Percentiles rank a stretch among this genome's conserved stretches.
phyloP scores from a whole-genome alignment of 2,888 invertebrate species.

The Myathropa florea region DNA sequence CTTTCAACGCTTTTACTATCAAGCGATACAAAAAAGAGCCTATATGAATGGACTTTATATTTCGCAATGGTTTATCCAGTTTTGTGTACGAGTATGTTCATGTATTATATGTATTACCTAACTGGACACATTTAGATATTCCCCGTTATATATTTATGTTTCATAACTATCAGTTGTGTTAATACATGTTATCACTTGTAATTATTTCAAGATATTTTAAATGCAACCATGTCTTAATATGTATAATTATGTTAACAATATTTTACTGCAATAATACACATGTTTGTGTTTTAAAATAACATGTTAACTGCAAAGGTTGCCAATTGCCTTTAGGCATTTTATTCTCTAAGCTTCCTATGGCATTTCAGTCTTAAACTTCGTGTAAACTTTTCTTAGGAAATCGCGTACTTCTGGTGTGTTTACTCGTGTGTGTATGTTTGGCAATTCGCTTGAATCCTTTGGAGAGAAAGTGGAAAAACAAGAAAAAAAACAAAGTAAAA shows the following conservation, averaged over 20 bases:
- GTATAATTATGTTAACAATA: not conserved
- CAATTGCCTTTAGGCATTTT: slow-evolving; percentile 47
- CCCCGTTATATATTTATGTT: slow-evolving; percentile 17
- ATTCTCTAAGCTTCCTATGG: not conserved
- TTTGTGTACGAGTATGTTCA: not conserved
- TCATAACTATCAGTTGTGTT: not conserved
- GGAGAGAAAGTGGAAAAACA: not conserved
- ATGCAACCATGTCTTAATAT: not conserved
- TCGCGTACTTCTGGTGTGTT: not conserved
- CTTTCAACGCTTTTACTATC: slow-evolving; percentile 31
- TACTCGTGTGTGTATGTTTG: slow-evolving; percentile 8
- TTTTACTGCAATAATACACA: slow-evolving; percentile 22
- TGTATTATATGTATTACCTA: slow-evolving; percentile 22
- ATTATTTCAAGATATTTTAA: no score
- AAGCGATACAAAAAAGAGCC: slow-evolving; percentile 11
- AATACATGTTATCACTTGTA: not conserved
- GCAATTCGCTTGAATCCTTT: not conserved
- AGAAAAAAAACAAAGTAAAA: slow-evolving; percentile 17
- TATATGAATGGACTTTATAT: slow-evolving; percentile 16
- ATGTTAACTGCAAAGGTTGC: slow-evolving; percentile 35
- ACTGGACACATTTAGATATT: not conserved
- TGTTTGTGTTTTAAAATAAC: slow-evolving; percentile 12
- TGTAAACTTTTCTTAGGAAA: slow-evolving; percentile 16
- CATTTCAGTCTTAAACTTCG: slow-evolving; percentile 19
- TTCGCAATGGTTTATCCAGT: slow-evolving; percentile 14